phyloP scores from a whole-genome alignment of 1,140 invertebrate species.

The Aricia agestis region DNA sequence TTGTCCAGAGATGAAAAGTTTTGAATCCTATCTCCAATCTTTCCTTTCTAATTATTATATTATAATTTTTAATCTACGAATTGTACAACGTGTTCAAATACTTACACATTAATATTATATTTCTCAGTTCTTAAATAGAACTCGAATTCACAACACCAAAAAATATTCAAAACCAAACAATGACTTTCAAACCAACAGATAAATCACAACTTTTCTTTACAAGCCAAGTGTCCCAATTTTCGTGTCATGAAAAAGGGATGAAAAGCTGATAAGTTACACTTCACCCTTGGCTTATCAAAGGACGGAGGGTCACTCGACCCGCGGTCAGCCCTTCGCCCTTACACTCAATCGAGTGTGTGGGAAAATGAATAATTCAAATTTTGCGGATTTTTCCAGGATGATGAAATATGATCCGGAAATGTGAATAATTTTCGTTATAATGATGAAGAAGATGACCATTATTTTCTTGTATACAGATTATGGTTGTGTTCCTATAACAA shows the following conservation, averaged over 20 bases:
- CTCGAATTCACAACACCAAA: neutral
- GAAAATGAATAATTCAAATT: neutral
- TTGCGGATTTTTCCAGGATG: neutral
- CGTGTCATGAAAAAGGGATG: slow-evolving; percentile 2
- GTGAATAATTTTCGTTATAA: neutral
- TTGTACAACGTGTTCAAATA: too few species aligned
- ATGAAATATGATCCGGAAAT: neutral
- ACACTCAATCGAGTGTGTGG: neutral
- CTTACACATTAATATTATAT: too few species aligned
- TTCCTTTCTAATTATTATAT: too few species aligned
- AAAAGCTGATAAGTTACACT: neutral
- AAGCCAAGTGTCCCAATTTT: neutral
- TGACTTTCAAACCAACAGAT: slow-evolving; percentile 39
- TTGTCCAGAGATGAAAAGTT: too few species aligned
- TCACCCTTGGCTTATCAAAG: neutral
- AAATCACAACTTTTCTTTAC: slow-evolving; percentile 42
- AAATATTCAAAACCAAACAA: neutral
- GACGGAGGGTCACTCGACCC: neutral
- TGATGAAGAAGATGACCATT: too few species aligned
- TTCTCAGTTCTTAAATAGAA: too few species aligned
- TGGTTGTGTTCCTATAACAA: too few species aligned
- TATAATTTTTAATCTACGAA: too few species aligned
- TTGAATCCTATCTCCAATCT: too few species aligned
- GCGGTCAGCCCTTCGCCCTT: neutral
- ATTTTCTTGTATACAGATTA: too few species aligned